Evolutionary conservation across 2,888 invertebrate genomes (phyloP).

Genomic region (Heteromurus nitidus): DNA sequence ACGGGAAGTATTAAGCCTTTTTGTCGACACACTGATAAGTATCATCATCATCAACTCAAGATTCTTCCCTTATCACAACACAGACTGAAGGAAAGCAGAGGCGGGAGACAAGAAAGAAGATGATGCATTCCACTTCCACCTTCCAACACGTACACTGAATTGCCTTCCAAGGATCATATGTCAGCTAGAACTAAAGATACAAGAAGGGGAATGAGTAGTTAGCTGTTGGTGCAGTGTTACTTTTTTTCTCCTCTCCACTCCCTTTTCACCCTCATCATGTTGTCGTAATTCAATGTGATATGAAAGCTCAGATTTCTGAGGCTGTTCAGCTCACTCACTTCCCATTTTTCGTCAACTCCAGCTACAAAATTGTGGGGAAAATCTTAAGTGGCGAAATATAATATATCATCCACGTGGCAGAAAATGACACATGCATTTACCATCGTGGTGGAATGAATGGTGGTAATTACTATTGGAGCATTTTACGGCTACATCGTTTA

Average conservation of each 20-base stretch:
- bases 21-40: not conserved
- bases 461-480: not conserved
- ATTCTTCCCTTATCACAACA: too few relatives aligned
- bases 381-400: conserved; percentile 46
- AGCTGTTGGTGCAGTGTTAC: conserved; percentile 21
- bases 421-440: not conserved
- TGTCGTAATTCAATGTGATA: conserved; percentile 52
- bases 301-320: conserved; percentile 44
- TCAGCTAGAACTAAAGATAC: too few relatives aligned
- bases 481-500: too few relatives aligned
- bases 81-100: not conserved
- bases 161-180: conserved; percentile 34
- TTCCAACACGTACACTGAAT: not conserved
- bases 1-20: conserved; percentile 24
- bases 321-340: conserved; percentile 31
- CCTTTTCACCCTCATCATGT: conserved; percentile 14
- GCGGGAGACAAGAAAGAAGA: not conserved
- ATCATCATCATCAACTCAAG: not conserved
- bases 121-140: not conserved
- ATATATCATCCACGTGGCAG: conserved; percentile 38
- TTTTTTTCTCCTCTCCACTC: conserved; percentile 14
- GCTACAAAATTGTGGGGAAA: conserved; percentile 27
- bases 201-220: conserved; percentile 22
- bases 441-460: not conserved
- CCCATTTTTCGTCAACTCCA: conserved; percentile 18